Base-by-base conservation (phyloP, 2,888 invertebrate species). In the Branchipolynoe longqiensis region DNA sequence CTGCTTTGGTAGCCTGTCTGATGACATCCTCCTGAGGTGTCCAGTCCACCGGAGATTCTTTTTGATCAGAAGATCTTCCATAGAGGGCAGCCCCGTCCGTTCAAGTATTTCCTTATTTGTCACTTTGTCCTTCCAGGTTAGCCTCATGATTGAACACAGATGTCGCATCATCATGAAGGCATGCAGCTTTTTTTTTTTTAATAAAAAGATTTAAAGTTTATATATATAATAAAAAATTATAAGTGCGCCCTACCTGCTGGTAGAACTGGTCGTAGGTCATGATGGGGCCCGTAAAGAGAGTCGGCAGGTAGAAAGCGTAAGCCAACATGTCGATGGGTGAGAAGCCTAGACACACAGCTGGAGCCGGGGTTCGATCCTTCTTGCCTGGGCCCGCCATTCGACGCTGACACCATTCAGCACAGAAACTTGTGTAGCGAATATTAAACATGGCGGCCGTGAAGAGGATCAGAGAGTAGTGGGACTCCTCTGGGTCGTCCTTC, bases 221-320 rank as follows among this genome's bases (percentile, higher is more conserved):
- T 48, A 48, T 12, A 48, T 48, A 8, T 18, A 48, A 18, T 8
- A 12, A 48, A 48, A 18, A 48, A 48, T 12, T 12, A 48, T 8
- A 48, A 48, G 48, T 8, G 48, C 18, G 3, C 14, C 92, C 91
- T 91, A 95, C 95, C 89, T 95, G 94, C 59, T 90, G 88, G 40
- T 93, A 94, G 94, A 96, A 98, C 86, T 96, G 95, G 89, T 95
- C 95, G 94, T 96, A 97, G 8, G 96, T 94, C 90, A 98, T 95
- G 85, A 98, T 95, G n/a, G 98, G 98, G 28, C 98, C 98, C 90
- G 96, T 95, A 90, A 96, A 96, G 86, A 97, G 94, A n/a, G 96
- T 95, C 31, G 98, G 98, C 83, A 97, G 95, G 93, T 98, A 98
- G 82, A 97, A 95, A 86, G 96, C 95, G 93, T 98, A 98, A 31